A percentile compares a stretch with the other conserved stretches of the same genome.
phyloP scores from a whole-genome alignment of 2,113 vertebrate species.

The Oenanthe melanoleuca region DNA sequence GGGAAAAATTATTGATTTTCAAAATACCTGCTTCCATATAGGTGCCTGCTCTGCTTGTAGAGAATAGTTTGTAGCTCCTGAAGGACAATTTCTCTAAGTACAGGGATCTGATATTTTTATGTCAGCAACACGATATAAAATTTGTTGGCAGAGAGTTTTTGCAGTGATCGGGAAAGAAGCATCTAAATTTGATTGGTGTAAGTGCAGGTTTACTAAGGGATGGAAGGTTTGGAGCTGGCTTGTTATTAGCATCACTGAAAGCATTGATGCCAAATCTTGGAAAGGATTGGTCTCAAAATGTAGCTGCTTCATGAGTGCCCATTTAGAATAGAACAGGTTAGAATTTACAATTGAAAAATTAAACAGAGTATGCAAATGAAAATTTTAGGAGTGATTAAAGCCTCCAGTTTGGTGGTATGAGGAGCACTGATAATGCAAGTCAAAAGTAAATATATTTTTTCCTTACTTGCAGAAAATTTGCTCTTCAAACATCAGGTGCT shows the following conservation, averaged over 20 bases:
- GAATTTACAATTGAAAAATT: neutral
- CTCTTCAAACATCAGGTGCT: constrained; percentile 46
- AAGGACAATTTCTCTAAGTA: neutral
- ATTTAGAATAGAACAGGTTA: neutral
- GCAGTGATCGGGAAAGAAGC: neutral
- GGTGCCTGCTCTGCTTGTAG: neutral
- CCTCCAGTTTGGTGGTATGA: neutral
- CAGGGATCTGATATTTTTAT: neutral
- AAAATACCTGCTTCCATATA: neutral
- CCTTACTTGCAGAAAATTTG: constrained; percentile 31
- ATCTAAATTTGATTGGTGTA: neutral
- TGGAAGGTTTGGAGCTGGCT: neutral
- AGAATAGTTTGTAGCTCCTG: neutral
- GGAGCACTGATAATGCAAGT: neutral
- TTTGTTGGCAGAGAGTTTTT: neutral
- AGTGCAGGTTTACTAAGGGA: neutral
- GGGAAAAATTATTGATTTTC: neutral
- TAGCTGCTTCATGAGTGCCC: neutral
- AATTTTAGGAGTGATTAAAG: neutral
- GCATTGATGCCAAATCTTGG: neutral
- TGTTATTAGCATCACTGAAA: neutral
- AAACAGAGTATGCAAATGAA: neutral
- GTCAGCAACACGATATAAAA: neutral
- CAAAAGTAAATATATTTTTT: constrained; percentile 15
- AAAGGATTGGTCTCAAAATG: neutral